Percentiles rank a stretch among this genome's conserved stretches.
Evolutionary conservation across 2,888 invertebrate species (phyloP).

Genomic region (Dicranocentrus wangi): DNA sequence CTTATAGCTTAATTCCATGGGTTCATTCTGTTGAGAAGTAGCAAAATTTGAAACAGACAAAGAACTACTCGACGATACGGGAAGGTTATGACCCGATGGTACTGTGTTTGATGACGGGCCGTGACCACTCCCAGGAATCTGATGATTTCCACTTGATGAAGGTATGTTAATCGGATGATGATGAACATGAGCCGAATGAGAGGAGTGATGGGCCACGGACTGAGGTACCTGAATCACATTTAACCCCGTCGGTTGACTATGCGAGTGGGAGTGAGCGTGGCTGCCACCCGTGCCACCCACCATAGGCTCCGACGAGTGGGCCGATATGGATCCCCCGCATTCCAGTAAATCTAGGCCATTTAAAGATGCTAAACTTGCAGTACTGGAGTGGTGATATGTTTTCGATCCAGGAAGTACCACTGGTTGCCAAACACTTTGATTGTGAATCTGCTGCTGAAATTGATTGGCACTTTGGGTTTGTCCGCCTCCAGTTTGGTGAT

Average conservation of each 20-base stretch:
- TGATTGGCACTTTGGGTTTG: conserved; percentile 33
- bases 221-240: conserved; percentile 18
- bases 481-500: background rate
- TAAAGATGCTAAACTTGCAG: conserved; percentile 25
- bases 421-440: conserved; percentile 54
- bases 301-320: conserved; percentile 29
- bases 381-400: conserved; percentile 25
- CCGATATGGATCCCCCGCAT: conserved; percentile 29
- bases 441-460: conserved; percentile 33
- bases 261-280: conserved; percentile 8
- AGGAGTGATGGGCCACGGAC: conserved; percentile 34
- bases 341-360: conserved; percentile 46
- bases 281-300: too few relatives aligned
- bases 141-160: conserved; percentile 13
- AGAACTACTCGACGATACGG: conserved; percentile 20
- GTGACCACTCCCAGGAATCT: background rate
- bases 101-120: background rate
- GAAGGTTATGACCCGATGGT: conserved; percentile 5
- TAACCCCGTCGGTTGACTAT: conserved; percentile 23
- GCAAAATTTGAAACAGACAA: conserved; percentile 39
- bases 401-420: conserved; percentile 38
- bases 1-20: conserved; percentile 72
- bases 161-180: background rate
- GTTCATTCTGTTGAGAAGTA: conserved; percentile 68
- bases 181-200: background rate